phyloP scores from a whole-genome alignment of 2,113 vertebrate species.

The Apteryx mantelli region DNA sequence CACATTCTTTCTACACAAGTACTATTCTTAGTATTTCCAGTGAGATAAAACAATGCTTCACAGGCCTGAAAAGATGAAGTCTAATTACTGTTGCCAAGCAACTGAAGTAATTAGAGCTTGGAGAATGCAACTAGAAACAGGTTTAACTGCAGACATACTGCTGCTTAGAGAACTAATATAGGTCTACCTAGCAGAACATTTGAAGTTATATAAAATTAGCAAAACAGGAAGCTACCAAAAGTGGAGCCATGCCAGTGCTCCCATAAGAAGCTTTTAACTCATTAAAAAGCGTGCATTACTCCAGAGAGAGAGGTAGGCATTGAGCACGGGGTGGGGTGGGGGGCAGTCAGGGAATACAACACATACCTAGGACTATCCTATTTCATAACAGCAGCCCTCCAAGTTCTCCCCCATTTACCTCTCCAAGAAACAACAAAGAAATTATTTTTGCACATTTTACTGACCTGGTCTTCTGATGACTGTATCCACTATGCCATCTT shows the following conservation, averaged over 20 bases:
- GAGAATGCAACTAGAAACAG: not conserved
- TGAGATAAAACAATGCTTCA: not conserved
- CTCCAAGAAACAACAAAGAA: not conserved
- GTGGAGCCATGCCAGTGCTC: accelerated
- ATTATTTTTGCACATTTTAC: not conserved
- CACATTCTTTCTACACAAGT: not conserved
- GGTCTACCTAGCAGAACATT: not conserved
- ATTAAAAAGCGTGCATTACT: not conserved
- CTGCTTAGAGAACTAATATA: not conserved
- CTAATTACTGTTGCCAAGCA: not conserved
- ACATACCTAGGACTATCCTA: not conserved
- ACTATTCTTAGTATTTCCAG: not conserved
- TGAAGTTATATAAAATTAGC: not conserved
- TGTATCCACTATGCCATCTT: constrained; percentile 47
- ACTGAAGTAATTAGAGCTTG: not conserved
- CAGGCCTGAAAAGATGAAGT: not conserved
- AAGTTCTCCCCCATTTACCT: not conserved
- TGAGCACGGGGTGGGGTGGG: not conserved
- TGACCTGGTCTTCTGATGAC: not conserved
- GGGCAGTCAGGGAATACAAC: not conserved
- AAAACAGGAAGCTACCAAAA: not conserved
- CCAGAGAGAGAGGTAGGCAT: not conserved
- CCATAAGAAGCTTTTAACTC: not conserved
- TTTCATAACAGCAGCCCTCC: not conserved
- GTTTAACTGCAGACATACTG: not conserved